These are phyloP conservation scores for Hypomecis punctinalis DNA, from an alignment of 2,888 invertebrate genomes.

Conservation along the genomic window DNA sequence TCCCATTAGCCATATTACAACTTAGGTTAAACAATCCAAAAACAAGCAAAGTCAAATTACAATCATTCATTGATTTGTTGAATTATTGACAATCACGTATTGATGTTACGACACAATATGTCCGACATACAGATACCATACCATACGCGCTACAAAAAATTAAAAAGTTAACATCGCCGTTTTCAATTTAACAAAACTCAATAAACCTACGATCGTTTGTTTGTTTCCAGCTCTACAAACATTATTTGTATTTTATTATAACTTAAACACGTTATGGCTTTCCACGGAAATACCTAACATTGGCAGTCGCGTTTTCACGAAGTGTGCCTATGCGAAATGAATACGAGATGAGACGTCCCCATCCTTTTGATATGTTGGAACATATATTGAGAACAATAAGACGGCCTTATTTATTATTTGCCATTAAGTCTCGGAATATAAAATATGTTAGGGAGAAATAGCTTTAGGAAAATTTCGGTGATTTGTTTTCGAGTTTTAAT, in stretches of 20 bases:
- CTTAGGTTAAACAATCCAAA: too few relatives aligned
- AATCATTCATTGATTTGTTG: too few relatives aligned
- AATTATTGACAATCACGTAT: too few relatives aligned
- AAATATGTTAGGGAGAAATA: constrained; percentile 18
- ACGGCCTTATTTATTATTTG: constrained; percentile 67
- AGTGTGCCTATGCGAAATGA: constrained; percentile 67
- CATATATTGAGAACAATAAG: constrained; percentile 55
- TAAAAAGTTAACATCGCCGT: too few relatives aligned
- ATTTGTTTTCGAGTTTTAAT: constrained; percentile 24
- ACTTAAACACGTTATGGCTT: constrained; percentile 42
- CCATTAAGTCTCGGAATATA: constrained; percentile 49
- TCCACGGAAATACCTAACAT: constrained; percentile 44
- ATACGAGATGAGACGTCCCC: constrained; percentile 68
- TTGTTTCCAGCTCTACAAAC: constrained; percentile 18
- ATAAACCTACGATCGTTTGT: constrained; percentile 2
- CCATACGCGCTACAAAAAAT: too few relatives aligned
- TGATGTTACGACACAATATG: too few relatives aligned
- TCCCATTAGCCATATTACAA: too few relatives aligned
- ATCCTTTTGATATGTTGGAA: constrained; percentile 58
- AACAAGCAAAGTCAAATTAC: too few relatives aligned
- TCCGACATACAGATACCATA: too few relatives aligned
- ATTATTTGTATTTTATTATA: constrained; percentile 46
- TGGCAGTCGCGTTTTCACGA: constrained; percentile 67
- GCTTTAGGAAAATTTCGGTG: constrained; percentile 2
- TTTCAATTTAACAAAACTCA: neutral